These are phyloP conservation scores for Orthosia incerta DNA, from an alignment of 2,888 invertebrate species.

Conservation along the genomic window DNA sequence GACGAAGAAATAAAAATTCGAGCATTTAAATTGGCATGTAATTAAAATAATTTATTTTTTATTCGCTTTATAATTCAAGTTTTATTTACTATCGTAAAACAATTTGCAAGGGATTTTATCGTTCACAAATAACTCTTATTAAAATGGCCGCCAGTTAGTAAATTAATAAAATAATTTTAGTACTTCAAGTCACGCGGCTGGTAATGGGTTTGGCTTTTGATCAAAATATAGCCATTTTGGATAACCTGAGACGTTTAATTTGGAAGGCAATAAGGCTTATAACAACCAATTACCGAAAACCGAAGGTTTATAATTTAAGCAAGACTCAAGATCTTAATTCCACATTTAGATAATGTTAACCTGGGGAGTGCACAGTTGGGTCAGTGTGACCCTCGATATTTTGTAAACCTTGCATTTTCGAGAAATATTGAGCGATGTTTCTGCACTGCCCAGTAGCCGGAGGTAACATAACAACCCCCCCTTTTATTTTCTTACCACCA, in stretches of 20 bases:
- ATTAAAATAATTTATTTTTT: conserved; percentile 17
- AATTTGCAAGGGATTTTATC: conserved; percentile 18
- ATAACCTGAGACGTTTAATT: conserved; percentile 26
- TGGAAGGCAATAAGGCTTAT: conserved; percentile 13
- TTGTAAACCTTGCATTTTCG: too few relatives aligned
- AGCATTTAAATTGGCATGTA: conserved; percentile 1
- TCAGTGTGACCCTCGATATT: too few relatives aligned
- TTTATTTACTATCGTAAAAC: conserved; percentile 1
- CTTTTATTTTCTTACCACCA: too few relatives aligned
- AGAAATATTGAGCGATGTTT: too few relatives aligned
- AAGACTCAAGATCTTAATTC: neutral
- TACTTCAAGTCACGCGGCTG: conserved; percentile 2
- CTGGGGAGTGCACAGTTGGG: too few relatives aligned
- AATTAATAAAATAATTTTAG: conserved; percentile 22
- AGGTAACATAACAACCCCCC: too few relatives aligned
- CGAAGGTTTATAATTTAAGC: conserved; percentile 5
- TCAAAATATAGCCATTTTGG: conserved; percentile 18
- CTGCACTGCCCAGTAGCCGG: too few relatives aligned
- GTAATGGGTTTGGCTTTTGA: neutral
- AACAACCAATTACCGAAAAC: conserved; percentile 7
- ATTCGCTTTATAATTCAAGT: conserved; percentile 4
- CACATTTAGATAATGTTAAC: too few relatives aligned
- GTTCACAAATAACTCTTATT: conserved; percentile 29
- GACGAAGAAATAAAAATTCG: neutral
- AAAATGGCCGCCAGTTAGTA: conserved; percentile 12